Percentiles rank a stretch among this genome's conserved stretches.
Evolutionary conservation across 2,888 invertebrate genomes (phyloP).

Genomic region (Tolmerus cingulatus): DNA sequence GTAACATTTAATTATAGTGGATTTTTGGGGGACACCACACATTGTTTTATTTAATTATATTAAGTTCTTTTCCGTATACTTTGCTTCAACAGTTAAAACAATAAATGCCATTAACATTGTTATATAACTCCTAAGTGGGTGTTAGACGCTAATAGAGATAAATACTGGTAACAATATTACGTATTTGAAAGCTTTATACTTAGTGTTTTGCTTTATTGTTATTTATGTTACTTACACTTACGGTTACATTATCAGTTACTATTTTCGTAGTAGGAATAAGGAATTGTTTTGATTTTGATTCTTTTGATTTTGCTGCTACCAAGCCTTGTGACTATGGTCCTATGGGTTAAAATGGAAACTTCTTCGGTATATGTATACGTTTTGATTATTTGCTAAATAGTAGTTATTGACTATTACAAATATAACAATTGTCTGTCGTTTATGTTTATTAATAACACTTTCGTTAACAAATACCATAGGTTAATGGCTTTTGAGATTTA

Average conservation of each 20-base stretch:
- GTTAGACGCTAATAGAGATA: conserved; percentile 20
- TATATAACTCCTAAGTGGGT: not conserved
- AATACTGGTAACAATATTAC: conserved; percentile 14
- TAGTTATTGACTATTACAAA: conserved; percentile 2
- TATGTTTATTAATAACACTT: not conserved
- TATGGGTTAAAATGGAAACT: conserved; percentile 22
- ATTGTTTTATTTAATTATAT: not conserved
- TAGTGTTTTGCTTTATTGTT: not conserved
- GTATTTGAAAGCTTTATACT: conserved; percentile 11
- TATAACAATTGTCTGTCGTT: not conserved
- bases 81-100: conserved; percentile 11
- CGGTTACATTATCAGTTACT: conserved; percentile 19
- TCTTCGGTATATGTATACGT: not conserved
- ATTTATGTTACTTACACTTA: conserved; percentile 26
- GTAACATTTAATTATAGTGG: not conserved
- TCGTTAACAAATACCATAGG: not conserved
- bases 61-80: not conserved
- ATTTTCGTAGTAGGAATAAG: conserved; percentile 29
- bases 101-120: not conserved
- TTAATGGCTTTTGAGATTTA: not conserved
- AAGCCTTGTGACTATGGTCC: conserved; percentile 55
- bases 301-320: conserved; percentile 63
- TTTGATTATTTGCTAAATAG: conserved; percentile 18
- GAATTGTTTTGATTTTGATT: conserved; percentile 47
- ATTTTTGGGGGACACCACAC: not conserved